Conservation (phyloP, 2,797 vertebrate genomes). For the Thalassophryne amazonica region DNA sequence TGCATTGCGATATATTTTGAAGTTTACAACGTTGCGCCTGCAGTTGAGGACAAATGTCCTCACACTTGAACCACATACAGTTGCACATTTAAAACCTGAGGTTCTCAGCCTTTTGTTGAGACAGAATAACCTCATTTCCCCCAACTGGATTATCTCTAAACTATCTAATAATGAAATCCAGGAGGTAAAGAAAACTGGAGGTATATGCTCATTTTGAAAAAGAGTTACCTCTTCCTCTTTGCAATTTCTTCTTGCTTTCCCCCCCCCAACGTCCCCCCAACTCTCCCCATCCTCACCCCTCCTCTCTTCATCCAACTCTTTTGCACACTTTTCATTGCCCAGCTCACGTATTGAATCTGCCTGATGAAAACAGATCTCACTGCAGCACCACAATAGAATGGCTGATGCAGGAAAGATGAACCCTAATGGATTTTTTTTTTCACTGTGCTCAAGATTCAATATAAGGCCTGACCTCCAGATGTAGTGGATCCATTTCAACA, state of each 20-base stretch:
- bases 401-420: slow-evolving; percentile 84
- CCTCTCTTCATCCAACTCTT: slow-evolving; percentile 69
- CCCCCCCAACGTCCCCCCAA: slow-evolving; percentile 21
- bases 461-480: slow-evolving; percentile 84
- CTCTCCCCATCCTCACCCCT: slow-evolving; percentile 29
- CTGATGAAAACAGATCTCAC: slow-evolving; percentile 87
- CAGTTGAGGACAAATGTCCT: slow-evolving; percentile 30
- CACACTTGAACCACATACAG: slow-evolving; percentile 33
- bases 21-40: slow-evolving; percentile 50
- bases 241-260: slow-evolving; percentile 54
- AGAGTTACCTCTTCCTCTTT: slow-evolving; percentile 56
- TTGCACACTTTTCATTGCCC: slow-evolving; percentile 77
- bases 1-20: slow-evolving; percentile 51
- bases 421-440: slow-evolving; percentile 83
- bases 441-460: slow-evolving; percentile 81
- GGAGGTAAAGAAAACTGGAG: slow-evolving; percentile 56
- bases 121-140: slow-evolving; percentile 58
- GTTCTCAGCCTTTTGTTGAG: slow-evolving; percentile 51
- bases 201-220: slow-evolving; percentile 66
- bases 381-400: slow-evolving; percentile 82
- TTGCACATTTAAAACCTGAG: slow-evolving; percentile 31
- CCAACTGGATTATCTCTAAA: slow-evolving; percentile 66
- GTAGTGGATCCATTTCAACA: slow-evolving; percentile 81
- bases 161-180: slow-evolving; percentile 69
- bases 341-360: slow-evolving; percentile 81